Base-by-base conservation (phyloP, 2,888 invertebrate genomes). In the Napeogenes sylphis region DNA sequence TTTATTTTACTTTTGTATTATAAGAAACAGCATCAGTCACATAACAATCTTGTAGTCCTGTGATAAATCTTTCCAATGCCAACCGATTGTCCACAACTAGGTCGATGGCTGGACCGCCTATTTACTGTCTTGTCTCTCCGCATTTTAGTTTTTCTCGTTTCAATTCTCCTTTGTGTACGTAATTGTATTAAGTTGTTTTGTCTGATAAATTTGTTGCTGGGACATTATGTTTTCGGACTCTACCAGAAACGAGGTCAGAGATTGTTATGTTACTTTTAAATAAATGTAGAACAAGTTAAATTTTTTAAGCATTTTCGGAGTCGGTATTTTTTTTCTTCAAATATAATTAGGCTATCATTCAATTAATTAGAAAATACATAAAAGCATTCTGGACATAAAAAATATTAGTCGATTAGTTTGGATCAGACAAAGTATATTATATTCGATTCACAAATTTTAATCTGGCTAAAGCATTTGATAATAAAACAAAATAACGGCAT, bases 81-180 rank as follows among this genome's bases (percentile, higher is more conserved):
- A 76, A 81, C 83, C 87, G 86, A 87, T 88, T 87, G 86, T 86
- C 83, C 81, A 69, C 84, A 85, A 87, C 77, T 86, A 77, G 86
- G 86, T 84, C 89, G 84, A 80, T 83, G 81, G 84, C 85, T 87
- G 87, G 85, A 84, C 77, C 79, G 79, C 77, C 83, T 84, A 85
- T 83, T 85, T 84, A 82, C 81, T 79, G 78, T 77, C 74, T 76
- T 77, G 74, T 79, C 75, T 77, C 76, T 63, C 55, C 63, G 75
- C 77, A 73, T 81, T 80, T 78, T 75, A 81, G 80, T 83, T 86
- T 84, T 84, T 81, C 83, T 79, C 78, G 78, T 82, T 84, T 84
- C 83, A 84, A 83, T 86, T 88, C 84, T 85, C 83, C 80, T 82
- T 83, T 85, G 83, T 83, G 75, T 63, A 64, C 61, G 70, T 76